phyloP scores from a whole-genome alignment of 64 coral and sea anemone species.

The Trachythela sp. region DNA sequence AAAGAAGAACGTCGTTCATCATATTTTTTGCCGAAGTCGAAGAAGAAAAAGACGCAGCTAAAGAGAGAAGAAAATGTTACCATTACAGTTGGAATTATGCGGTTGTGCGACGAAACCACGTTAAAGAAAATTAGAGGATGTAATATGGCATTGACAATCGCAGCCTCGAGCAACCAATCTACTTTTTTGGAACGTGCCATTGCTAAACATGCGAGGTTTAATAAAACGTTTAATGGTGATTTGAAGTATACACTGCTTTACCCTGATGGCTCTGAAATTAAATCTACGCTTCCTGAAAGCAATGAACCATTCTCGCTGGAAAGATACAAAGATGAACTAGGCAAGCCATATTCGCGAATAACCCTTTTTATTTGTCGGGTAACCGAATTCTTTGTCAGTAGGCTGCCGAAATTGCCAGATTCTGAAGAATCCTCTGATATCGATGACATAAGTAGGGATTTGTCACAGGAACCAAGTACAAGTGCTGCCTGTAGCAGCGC shows the following conservation, averaged over 20 bases:
- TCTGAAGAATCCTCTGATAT: neutral
- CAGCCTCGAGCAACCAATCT: neutral
- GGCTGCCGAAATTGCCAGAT: neutral
- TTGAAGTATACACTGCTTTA: neutral
- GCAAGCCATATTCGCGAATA: neutral
- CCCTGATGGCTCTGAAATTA: neutral
- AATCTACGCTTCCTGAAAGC: neutral
- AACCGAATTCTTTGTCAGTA: neutral
- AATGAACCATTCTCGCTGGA: neutral
- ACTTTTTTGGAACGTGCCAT: neutral
- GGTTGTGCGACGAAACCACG: neutral
- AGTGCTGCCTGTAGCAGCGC: neutral
- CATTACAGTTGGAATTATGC: neutral
- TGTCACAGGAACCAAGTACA: neutral
- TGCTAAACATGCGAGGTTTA: neutral
- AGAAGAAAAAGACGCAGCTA: too few species aligned
- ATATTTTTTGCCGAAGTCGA: constrained; percentile 7
- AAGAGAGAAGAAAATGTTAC: neutral
- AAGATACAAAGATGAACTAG: neutral
- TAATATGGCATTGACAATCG: neutral
- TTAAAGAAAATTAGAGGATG: neutral
- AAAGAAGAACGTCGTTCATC: neutral
- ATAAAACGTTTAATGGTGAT: constrained; percentile 5
- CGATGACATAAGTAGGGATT: too few species aligned
- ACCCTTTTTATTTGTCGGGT: neutral